Percentiles rank a stretch among this genome's conserved stretches.
Evolutionary conservation across 1,140 invertebrate genomes (phyloP).

Genomic region (Zaprionus kolodkinae): DNA sequence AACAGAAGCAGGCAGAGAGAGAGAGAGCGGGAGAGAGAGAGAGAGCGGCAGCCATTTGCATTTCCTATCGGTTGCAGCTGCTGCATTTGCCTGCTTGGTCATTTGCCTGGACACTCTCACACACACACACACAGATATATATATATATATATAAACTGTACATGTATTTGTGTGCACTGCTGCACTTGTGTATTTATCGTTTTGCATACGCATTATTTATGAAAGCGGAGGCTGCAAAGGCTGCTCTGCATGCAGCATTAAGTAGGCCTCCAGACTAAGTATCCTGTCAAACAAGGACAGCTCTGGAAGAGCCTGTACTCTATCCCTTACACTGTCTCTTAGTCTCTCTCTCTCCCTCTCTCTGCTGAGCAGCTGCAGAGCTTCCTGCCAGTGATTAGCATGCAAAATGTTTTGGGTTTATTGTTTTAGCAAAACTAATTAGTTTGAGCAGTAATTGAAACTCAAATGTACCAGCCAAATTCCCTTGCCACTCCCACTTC

Average conservation of each 20-base stretch:
- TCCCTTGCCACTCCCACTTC: not conserved
- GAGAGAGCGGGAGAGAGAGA: not conserved
- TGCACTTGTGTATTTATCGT: slow-evolving; percentile 69
- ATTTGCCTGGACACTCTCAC: slow-evolving; percentile 47
- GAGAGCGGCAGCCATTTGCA: slow-evolving; percentile 53
- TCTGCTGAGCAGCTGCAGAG: slow-evolving; percentile 58
- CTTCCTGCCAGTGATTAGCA: slow-evolving; percentile 66
- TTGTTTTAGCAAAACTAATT: slow-evolving; percentile 79
- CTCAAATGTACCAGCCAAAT: slow-evolving; percentile 32
- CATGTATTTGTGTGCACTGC: not conserved
- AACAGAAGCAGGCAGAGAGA: not conserved
- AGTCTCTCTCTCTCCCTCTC: not conserved
- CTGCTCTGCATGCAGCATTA: slow-evolving; percentile 57
- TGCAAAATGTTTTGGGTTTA: slow-evolving; percentile 64
- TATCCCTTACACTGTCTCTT: not conserved
- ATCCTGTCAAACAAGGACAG: slow-evolving; percentile 24
- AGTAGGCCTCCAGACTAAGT: slow-evolving; percentile 46
- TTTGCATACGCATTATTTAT: slow-evolving; percentile 80
- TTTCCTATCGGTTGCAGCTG: slow-evolving; percentile 37
- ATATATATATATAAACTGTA: not conserved
- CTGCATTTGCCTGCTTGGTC: slow-evolving; percentile 41
- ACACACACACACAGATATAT: not conserved
- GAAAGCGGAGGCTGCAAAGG: slow-evolving; percentile 41
- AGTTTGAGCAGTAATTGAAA: slow-evolving; percentile 77
- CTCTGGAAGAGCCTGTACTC: not conserved